Evolutionary conservation across 2,888 invertebrate species (phyloP), one percentile per base, ranked within the genome.

Genomic region (Pediacus dermestoides): DNA sequence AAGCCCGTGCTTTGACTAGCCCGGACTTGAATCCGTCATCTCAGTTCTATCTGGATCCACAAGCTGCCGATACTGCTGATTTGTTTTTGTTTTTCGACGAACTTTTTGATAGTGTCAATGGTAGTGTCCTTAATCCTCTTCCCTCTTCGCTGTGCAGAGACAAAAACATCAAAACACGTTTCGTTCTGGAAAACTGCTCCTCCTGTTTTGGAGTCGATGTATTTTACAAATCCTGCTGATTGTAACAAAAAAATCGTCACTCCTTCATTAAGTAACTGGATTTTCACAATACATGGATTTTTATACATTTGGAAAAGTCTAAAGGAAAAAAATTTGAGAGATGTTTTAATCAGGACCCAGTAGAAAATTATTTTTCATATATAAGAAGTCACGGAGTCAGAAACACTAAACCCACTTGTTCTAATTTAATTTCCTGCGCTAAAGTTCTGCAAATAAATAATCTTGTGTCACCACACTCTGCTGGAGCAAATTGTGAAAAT

Each of bases 371-470:
- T 23, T 46, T 51, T 38, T 26, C 32, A 6, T 30, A 23, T 12
- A 32, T 51, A 13, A 33, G 49, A 30, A 47, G n/a, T n/a, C n/a
- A n/a, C n/a, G n/a, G n/a, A n/a, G n/a, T n/a, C n/a, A n/a, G n/a
- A n/a, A n/a, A n/a, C 45, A 32, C 13, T 4, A 49, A 47, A 31
- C 49, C 45, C 2, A 47, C 43, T 7, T 47, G 37, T 21, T 16
- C 35, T 11, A 31, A 43, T 11, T 49, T 51, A 35, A 30, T 37
- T 23, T 22, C 32, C 14, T 44, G 40, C 3, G 31, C n/a, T 16
- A 51, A 48, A 34, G 30, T 39, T 7, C 27, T 49, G 8, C 10
- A 49, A 3, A 16, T 49, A 10, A 47, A 47, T 13, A 51, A 49
- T 38, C 43, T 49, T 11, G 28, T 39, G 14, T 46, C 43, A 4